Evolutionary conservation across 2,888 invertebrate genomes (phyloP), one percentile per base, ranked within the genome.

Genomic region (Aphidoletes aphidimyza): DNA sequence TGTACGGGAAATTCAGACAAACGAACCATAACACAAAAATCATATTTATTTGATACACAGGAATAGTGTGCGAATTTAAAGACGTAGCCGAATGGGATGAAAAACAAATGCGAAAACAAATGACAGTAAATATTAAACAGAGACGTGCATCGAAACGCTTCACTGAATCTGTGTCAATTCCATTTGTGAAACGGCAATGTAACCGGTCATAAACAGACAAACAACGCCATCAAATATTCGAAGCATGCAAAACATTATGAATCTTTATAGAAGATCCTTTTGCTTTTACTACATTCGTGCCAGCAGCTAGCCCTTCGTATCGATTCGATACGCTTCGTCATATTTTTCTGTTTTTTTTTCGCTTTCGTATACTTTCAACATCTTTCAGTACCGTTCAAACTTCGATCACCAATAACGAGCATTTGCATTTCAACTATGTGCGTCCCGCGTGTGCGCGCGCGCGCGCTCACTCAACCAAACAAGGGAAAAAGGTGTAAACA

Each of bases 161-260:
- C 30, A n/a, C 9, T 69, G 69, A 69, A 69, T 69, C 69, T 69
- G 69, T 69, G 69, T 69, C 69, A 69, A 69, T 30, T 69, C 34
- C 30, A 30, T 69, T 69, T 26, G 2, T 54, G 54, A 22, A 22
- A 11, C 5, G 11, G n/a, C 34, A 69, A 69, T 69, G 69, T 69
- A 69, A 2, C 3, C 11, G 47, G 54, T 54, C n/a, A 54, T 69
- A 69, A 69, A 69, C 30, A n/a, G n/a, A 34, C 34, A 69, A 69
- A 69, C 69, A 30, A 19, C 9, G 6, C 11, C 17, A 54, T 19
- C 22, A 14, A 5, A 22, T 54, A 54, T 54, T 54, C 54, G 1
- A 11, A 54, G 14, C 22, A 69, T 69, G 69, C 30, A 69, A 69
- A 69, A 69, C 30, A 30, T 69, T 69, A 69, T 69, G 22, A 69